These are phyloP conservation scores for Macrostomum cliftonense DNA, from an alignment of 2,888 invertebrate species.

Conservation along the genomic window DNA sequence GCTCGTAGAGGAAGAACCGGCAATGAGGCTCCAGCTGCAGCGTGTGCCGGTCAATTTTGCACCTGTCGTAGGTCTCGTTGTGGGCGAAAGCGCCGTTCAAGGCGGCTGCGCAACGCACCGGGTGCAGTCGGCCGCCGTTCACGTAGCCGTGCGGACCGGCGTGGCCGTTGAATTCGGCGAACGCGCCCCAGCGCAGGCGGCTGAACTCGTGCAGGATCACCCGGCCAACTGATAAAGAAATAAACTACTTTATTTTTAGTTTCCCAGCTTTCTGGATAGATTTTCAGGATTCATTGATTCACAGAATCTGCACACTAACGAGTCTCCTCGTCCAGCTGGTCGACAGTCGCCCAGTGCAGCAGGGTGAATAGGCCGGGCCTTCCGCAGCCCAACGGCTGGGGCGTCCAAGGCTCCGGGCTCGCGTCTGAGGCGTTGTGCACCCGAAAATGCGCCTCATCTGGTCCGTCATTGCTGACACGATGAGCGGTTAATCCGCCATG, in stretches of 20 bases:
- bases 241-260: too few species aligned
- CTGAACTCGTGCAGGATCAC: slow-evolving; percentile 46
- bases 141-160: slow-evolving; percentile 19
- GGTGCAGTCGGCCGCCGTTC: slow-evolving; percentile 15
- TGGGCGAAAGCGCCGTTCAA: slow-evolving; percentile 14
- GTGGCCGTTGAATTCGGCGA: slow-evolving; percentile 42
- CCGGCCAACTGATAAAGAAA: slow-evolving; percentile 36
- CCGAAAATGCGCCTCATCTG: slow-evolving; percentile 5
- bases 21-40: slow-evolving; percentile 15
- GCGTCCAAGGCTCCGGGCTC: slow-evolving; percentile 15
- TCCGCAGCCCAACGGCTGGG: slow-evolving; percentile 21
- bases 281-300: too few species aligned
- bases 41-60: background rate
- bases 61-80: slow-evolving; percentile 12
- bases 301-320: too few species aligned
- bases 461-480: background rate
- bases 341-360: slow-evolving; percentile 14
- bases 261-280: too few species aligned
- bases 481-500: background rate
- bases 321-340: too few species aligned
- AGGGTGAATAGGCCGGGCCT: slow-evolving; percentile 19
- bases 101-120: slow-evolving; percentile 16
- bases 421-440: slow-evolving; percentile 17
- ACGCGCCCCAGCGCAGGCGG: slow-evolving; percentile 49
- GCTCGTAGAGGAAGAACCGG: slow-evolving; percentile 17